These are phyloP conservation scores for Malurus leucopterus DNA, from an alignment of 2,797 vertebrate species.

Conservation along the genomic window DNA sequence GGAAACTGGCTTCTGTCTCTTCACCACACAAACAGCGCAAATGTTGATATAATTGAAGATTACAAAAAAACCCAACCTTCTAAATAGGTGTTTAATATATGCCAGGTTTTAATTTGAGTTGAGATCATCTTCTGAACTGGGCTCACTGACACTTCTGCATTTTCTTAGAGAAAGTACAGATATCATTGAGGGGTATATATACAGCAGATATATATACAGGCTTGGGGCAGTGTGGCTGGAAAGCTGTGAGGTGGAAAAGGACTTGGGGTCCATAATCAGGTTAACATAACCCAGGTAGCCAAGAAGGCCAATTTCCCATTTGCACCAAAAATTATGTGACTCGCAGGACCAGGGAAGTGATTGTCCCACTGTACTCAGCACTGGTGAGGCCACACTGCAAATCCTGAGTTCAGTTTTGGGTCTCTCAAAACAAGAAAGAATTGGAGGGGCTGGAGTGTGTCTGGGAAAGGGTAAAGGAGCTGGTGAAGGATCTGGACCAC, in stretches of 20 bases:
- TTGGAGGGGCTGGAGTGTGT: neutral
- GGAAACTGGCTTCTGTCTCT: neutral
- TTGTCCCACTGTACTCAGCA: neutral
- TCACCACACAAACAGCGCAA: fast-evolving
- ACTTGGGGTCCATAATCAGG: fast-evolving
- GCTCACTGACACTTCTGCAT: neutral
- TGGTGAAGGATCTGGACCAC: neutral
- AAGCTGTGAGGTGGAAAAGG: fast-evolving
- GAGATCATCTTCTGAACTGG: neutral
- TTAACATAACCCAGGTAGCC: neutral
- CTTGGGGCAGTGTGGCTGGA: neutral
- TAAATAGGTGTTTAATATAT: neutral
- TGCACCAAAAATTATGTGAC: neutral
- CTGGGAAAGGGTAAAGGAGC: neutral
- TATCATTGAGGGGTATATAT: neutral
- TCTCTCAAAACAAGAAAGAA: neutral
- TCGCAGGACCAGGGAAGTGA: neutral
- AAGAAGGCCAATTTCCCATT: neutral
- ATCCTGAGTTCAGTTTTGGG: neutral
- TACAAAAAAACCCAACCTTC: neutral
- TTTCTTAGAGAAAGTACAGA: neutral
- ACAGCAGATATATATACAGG: too few relatives aligned
- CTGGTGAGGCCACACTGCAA: neutral
- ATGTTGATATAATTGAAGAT: neutral
- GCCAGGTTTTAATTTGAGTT: neutral